Evolutionary conservation across 2,888 invertebrate species (phyloP).

Genomic region (Aphrophora alni): DNA sequence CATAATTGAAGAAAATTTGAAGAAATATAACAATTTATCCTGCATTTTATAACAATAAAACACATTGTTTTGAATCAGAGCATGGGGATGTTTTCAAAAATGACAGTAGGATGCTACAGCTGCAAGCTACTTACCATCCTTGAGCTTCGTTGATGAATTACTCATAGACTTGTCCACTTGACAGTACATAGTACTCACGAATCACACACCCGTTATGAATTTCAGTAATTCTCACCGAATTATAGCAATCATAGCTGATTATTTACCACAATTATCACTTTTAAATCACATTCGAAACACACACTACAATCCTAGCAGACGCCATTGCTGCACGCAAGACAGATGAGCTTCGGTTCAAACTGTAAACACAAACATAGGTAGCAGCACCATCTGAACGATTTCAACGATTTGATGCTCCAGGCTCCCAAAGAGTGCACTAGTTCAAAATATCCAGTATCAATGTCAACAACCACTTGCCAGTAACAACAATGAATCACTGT

Average conservation of each 20-base stretch:
- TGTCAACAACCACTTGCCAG: not conserved
- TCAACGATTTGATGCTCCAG: not conserved
- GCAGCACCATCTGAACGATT: not conserved
- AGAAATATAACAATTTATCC: not conserved
- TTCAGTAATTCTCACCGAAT: conserved; percentile 66
- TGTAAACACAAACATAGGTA: not conserved
- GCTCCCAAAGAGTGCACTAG: not conserved
- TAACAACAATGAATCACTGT: not conserved
- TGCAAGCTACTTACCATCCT: conserved; percentile 52
- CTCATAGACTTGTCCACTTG: conserved; percentile 53
- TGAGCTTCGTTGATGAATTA: conserved; percentile 53
- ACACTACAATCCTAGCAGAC: conserved; percentile 36
- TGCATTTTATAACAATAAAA: not conserved
- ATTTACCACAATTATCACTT: conserved; percentile 37
- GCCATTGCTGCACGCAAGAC: conserved; percentile 35
- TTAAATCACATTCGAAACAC: conserved; percentile 32
- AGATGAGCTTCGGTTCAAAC: not conserved
- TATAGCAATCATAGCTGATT: conserved; percentile 61
- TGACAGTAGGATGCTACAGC: conserved; percentile 3
- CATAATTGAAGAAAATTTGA: not conserved
- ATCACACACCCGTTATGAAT: conserved; percentile 43
- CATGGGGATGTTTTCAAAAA: conserved; percentile 33
- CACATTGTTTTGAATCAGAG: not conserved
- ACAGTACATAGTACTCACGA: conserved; percentile 51
- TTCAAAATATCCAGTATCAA: not conserved